Percentiles rank a stretch among this genome's conserved stretches.
These are phyloP conservation scores for Hippocampus guttulatus DNA, from an alignment of 2,113 vertebrate species.

Conservation along the genomic window DNA sequence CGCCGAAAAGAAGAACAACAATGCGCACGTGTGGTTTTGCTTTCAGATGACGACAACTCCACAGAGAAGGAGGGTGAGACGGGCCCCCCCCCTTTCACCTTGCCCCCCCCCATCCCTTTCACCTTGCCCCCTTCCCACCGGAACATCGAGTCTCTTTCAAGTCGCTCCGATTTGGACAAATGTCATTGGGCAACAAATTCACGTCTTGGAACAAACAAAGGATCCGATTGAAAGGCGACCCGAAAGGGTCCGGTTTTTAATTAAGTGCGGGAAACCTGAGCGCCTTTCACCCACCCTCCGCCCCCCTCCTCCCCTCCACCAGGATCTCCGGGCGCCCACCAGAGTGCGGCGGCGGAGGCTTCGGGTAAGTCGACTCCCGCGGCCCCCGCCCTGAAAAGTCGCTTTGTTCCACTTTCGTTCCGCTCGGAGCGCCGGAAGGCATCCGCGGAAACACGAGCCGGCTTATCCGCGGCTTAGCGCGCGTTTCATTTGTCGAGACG, in stretches of 20 bases:
- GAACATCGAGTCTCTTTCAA: neutral
- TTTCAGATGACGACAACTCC: slow-evolving; percentile 3
- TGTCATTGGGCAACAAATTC: neutral
- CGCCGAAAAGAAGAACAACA: neutral
- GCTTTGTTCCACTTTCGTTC: neutral
- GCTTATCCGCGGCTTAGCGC: neutral
- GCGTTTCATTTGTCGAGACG: too few species aligned
- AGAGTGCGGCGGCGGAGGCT: neutral
- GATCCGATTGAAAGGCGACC: neutral
- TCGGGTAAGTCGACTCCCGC: neutral
- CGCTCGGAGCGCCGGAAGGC: neutral
- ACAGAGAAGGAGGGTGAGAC: slow-evolving; percentile 3
- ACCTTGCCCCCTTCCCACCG: neutral
- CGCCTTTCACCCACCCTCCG: neutral
- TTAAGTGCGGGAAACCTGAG: neutral
- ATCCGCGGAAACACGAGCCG: neutral
- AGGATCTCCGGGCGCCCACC: neutral
- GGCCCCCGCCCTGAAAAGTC: too few species aligned
- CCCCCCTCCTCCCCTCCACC: neutral
- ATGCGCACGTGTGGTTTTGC: neutral
- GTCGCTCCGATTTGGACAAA: neutral
- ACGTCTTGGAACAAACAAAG: neutral
- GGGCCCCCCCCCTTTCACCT: neutral
- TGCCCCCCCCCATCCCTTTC: neutral
- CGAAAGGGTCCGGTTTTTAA: neutral